Conservation (phyloP, 1,140 invertebrate genomes). For the Tachypleus tridentatus region DNA sequence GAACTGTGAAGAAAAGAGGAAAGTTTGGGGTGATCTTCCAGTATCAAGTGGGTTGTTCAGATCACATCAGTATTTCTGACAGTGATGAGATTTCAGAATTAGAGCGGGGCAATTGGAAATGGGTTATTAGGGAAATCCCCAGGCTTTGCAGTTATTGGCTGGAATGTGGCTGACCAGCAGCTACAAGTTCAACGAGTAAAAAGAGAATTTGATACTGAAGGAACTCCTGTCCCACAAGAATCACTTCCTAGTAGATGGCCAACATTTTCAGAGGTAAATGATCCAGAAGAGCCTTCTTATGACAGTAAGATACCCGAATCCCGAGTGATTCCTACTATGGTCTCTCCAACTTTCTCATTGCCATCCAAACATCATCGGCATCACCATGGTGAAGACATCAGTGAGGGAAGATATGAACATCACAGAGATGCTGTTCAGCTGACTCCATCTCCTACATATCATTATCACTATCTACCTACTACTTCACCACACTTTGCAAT, state of each 20-base stretch:
- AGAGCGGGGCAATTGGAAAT: constrained; percentile 45
- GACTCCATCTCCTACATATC: constrained; percentile 6
- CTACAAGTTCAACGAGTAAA: constrained; percentile 30
- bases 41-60: constrained; percentile 54
- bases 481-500: no score
- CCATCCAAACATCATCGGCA: constrained; percentile 20
- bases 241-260: constrained; percentile 18
- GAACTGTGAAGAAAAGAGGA: constrained; percentile 39
- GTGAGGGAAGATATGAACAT: no score
- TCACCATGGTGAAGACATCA: constrained; percentile 15
- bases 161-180: constrained; percentile 38
- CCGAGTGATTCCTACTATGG: constrained; percentile 30
- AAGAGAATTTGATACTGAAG: constrained; percentile 33
- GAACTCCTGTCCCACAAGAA: constrained; percentile 14
- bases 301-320: constrained; percentile 30
- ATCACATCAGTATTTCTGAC: constrained; percentile 43
- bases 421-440: constrained; percentile 4
- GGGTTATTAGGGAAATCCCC: constrained; percentile 48
- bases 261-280: constrained; percentile 13
- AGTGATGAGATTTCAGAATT: constrained; percentile 45
- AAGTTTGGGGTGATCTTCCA: constrained; percentile 41
- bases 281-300: constrained; percentile 12
- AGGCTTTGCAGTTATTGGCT: constrained; percentile 48
- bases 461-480: constrained; percentile 2
- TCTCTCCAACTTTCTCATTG: constrained; percentile 30